Evolutionary conservation across 2,113 vertebrate species (phyloP).

Genomic region (Alces alces): DNA sequence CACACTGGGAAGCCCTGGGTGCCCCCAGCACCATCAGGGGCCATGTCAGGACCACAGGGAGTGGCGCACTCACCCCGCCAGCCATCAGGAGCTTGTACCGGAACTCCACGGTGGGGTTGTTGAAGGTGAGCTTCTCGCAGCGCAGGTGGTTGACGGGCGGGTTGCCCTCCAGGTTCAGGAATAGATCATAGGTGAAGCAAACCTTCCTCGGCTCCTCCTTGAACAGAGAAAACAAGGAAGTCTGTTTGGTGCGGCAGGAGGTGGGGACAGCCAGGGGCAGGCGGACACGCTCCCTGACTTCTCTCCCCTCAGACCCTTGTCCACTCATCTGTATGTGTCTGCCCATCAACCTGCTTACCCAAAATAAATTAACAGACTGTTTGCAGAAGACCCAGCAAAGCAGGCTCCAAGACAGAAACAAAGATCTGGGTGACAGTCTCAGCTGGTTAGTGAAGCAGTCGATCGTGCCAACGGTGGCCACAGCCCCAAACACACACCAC

Average conservation of each 20-base stretch:
- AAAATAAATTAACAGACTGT: not conserved
- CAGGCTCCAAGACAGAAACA: not conserved
- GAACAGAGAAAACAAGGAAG: slow-evolving; percentile 46
- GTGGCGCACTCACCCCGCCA: slow-evolving; percentile 89
- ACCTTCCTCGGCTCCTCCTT: slow-evolving; percentile 98
- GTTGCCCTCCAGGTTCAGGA: slow-evolving; percentile 98
- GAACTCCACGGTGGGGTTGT: slow-evolving; percentile 99
- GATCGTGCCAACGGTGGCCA: accelerated
- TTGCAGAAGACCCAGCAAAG: not conserved
- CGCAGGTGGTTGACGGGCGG: slow-evolving; percentile 98
- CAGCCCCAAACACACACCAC: not conserved
- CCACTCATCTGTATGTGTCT: not conserved
- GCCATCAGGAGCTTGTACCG: slow-evolving; percentile 95
- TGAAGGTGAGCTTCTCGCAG: slow-evolving; percentile 99
- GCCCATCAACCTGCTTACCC: not conserved
- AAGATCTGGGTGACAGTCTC: accelerated
- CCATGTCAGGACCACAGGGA: not conserved
- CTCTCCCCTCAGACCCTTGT: not conserved
- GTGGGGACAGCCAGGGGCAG: not conserved
- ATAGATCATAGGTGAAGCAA: slow-evolving; percentile 97
- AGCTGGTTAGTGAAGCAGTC: accelerated
- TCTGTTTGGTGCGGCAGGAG: slow-evolving; percentile 11
- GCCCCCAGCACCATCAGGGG: not conserved
- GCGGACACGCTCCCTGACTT: not conserved
- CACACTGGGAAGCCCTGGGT: accelerated